Evolutionary conservation across 2,888 invertebrate species (phyloP), one percentile per base, ranked within the genome.

Genomic region (Epiblema foenella): DNA sequence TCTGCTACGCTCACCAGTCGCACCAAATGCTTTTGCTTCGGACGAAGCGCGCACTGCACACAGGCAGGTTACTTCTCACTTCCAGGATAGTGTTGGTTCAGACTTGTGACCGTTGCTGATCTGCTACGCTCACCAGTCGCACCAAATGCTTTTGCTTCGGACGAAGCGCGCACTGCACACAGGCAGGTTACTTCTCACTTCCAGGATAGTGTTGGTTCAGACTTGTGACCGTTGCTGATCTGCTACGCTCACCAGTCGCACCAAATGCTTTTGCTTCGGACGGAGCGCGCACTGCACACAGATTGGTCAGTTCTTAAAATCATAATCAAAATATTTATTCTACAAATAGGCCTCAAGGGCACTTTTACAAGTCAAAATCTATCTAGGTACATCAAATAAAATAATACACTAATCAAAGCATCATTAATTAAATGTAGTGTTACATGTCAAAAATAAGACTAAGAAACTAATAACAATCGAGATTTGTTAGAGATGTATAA

Each of bases 221-320:
- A 42, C 39, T 12, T 42, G 15, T 15, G 15, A 42, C 39, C 12
- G 39, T 12, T 15, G 39, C 3, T 12, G 12, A 12, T 42, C 39
- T 42, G 2, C 11, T 39, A 2, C 12, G 39, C 2, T 5, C 29
- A 29, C 3, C 29, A 29, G 2, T 39, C 4, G 2, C 10, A 39
- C 11, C 39, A 11, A 39, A 11, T 29, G 29, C 29, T 4, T 29
- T 5, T 29, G 29, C 29, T 29, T 29, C 29, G 29, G 5, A 5
- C 3, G 29, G 29, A 29, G 5, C 5, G 97, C 98, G 29, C 2
- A 29, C 5, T 29, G 5, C 29, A n/a, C n/a, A n/a, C n/a, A n/a
- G n/a, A n/a, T n/a, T 1, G 94, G 95, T 49, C 95, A 97, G 51
- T 63, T 63, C n/a, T 33, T n/a, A n/a, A n/a, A n/a, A n/a, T n/a